A percentile compares a stretch with the other conserved stretches of the same genome.
Evolutionary conservation across 2,888 invertebrate species (phyloP).

Genomic region (Dynastes grantii): DNA sequence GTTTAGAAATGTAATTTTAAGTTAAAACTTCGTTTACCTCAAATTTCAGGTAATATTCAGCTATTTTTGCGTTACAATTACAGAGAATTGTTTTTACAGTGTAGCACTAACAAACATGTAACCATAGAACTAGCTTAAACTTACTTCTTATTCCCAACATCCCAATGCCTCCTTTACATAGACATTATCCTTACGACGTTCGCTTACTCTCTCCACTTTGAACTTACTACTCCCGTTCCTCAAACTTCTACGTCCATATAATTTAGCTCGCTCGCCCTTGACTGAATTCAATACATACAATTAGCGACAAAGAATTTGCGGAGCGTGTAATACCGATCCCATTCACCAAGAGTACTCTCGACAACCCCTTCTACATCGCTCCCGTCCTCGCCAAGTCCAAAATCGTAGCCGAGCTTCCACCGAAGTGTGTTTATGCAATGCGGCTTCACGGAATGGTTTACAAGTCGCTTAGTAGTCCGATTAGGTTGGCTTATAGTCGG

Average conservation of each 20-base stretch:
- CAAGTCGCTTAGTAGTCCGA: conserved; percentile 61
- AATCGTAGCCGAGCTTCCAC: conserved; percentile 29
- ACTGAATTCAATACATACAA: conserved; percentile 41
- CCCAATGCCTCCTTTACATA: too few species aligned
- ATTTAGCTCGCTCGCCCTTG: background rate
- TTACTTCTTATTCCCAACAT: too few species aligned
- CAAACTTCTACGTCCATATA: background rate
- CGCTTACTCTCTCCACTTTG: too few species aligned
- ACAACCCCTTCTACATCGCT: background rate
- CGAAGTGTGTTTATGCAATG: conserved; percentile 54
- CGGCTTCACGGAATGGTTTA: conserved; percentile 57
- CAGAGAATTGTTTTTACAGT: too few species aligned
- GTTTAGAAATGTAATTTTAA: too few species aligned
- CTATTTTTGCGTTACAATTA: too few species aligned
- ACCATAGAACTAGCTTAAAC: too few species aligned
- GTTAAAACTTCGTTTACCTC: too few species aligned
- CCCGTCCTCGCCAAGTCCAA: background rate
- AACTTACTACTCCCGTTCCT: too few species aligned
- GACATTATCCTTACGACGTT: too few species aligned
- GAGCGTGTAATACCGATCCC: conserved; percentile 49
- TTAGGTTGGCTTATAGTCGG: conserved; percentile 60
- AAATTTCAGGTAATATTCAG: too few species aligned
- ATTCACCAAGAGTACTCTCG: conserved; percentile 17
- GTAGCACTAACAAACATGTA: too few species aligned
- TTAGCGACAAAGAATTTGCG: conserved; percentile 52